phyloP scores from a whole-genome alignment of 2,113 vertebrate genomes.

The Phyllostomus discolor region DNA sequence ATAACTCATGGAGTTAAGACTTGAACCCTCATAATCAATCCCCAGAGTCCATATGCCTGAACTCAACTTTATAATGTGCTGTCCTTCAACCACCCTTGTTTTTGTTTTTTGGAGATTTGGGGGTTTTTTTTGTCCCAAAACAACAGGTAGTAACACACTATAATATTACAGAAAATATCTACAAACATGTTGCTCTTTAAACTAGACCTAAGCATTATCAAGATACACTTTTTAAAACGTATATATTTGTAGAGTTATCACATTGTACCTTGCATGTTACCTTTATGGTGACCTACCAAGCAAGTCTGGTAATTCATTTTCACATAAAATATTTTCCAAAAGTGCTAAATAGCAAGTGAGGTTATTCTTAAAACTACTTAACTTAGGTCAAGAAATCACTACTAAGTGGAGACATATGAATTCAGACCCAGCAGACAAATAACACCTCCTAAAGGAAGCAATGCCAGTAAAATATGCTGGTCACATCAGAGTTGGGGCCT shows the following conservation, averaged over 20 bases:
- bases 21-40: neutral
- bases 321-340: neutral
- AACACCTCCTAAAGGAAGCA: neutral
- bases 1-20: neutral
- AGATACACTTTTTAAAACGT: neutral
- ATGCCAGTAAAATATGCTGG: neutral
- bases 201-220: neutral
- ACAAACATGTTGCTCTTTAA: neutral
- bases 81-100: neutral
- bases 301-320: neutral
- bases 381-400: neutral
- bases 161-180: neutral
- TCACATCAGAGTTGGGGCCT: neutral
- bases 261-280: neutral
- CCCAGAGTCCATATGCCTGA: neutral
- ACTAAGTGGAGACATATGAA: neutral
- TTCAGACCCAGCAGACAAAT: neutral
- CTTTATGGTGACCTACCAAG: neutral
- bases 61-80: neutral
- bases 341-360: constrained; percentile 18
- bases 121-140: neutral
- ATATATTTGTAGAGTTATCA: neutral
- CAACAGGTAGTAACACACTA: neutral
- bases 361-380: neutral
- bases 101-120: too few relatives aligned